Percentiles rank a stretch among this genome's conserved stretches.
phyloP scores from a whole-genome alignment of 2,113 vertebrate species.

The Zosterops pallidus region DNA sequence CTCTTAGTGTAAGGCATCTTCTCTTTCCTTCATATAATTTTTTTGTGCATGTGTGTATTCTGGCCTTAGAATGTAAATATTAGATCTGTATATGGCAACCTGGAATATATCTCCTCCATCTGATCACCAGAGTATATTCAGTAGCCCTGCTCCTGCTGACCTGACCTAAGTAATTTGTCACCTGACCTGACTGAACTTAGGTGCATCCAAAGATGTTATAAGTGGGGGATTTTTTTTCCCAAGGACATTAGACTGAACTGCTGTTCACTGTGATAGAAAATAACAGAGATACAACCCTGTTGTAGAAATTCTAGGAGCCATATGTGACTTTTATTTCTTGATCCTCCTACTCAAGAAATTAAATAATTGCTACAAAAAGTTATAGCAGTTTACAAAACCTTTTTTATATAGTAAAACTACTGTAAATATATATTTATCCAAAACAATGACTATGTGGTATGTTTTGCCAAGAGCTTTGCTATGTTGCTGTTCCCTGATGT shows the following conservation, averaged over 20 bases:
- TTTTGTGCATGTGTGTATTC: neutral
- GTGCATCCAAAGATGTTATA: neutral
- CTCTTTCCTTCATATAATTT: neutral
- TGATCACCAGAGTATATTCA: neutral
- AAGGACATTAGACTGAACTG: neutral
- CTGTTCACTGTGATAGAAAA: neutral
- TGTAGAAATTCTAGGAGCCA: neutral
- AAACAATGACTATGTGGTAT: neutral
- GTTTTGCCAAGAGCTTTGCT: neutral
- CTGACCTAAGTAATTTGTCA: too few relatives aligned
- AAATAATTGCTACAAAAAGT: neutral
- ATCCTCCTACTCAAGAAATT: neutral
- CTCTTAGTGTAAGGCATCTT: neutral
- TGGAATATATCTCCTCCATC: neutral
- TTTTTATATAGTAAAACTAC: neutral
- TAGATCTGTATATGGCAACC: neutral
- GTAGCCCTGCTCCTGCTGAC: neutral
- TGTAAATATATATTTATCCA: neutral
- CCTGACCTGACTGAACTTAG: neutral
- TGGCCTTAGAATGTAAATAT: neutral
- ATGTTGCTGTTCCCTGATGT: constrained; percentile 17
- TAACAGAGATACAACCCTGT: neutral
- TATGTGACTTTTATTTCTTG: neutral
- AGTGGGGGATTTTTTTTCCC: neutral
- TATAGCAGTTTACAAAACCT: neutral